Conservation (phyloP, 2,797 vertebrate species). For the Diceros bicornis region DNA sequence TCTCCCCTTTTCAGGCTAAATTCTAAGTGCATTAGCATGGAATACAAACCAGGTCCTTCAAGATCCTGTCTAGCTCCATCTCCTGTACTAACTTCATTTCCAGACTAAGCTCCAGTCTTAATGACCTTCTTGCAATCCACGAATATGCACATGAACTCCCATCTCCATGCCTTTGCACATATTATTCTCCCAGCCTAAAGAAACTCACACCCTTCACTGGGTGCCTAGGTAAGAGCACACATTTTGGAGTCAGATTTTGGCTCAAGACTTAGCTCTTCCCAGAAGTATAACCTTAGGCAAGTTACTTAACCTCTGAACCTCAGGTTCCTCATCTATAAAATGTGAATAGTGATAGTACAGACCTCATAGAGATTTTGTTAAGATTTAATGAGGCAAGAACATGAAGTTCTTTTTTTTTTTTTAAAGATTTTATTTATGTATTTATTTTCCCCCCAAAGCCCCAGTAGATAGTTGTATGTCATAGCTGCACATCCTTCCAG, state of each 20-base stretch:
- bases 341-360: not conserved
- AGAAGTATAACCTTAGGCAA: not conserved
- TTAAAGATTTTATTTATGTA: too few species aligned
- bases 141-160: not conserved
- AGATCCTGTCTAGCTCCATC: slow-evolving; percentile 1
- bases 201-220: not conserved
- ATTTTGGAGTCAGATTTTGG: not conserved
- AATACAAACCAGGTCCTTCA: slow-evolving; percentile 67
- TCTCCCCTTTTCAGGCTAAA: slow-evolving; percentile 27
- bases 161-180: not conserved
- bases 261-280: not conserved
- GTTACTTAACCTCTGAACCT: not conserved
- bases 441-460: too few species aligned
- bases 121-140: slow-evolving; percentile 38
- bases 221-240: not conserved
- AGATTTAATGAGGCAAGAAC: slow-evolving; percentile 16
- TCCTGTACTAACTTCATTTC: slow-evolving; percentile 37
- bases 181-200: not conserved
- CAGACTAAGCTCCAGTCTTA: not conserved
- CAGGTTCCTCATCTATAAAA: not conserved
- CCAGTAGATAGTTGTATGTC: too few species aligned
- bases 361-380: not conserved
- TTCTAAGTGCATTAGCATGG: slow-evolving; percentile 23
- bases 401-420: not conserved
- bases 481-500: too few species aligned